Percentiles rank a stretch among this genome's conserved stretches.
Evolutionary conservation across 1,140 invertebrate species (phyloP).

Genomic region (Mamestra configurata): DNA sequence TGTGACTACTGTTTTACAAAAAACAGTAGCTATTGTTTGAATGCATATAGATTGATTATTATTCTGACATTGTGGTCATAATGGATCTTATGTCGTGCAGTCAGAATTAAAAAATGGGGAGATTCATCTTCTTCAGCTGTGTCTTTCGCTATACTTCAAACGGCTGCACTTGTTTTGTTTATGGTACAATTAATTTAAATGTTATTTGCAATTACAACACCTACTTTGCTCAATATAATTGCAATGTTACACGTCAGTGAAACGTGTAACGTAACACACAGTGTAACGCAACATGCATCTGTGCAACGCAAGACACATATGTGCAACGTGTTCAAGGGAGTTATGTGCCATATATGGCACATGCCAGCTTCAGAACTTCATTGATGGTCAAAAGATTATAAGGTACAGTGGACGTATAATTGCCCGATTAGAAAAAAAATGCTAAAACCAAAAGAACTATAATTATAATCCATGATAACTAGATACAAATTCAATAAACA

Average conservation of each 20-base stretch:
- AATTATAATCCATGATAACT: no score
- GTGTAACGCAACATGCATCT: not conserved
- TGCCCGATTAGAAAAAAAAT: no score
- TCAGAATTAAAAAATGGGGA: not conserved
- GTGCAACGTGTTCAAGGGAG: not conserved
- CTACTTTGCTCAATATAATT: not conserved
- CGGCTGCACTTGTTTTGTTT: not conserved
- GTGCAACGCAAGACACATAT: not conserved
- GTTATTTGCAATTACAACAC: not conserved
- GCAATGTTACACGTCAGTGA: not conserved
- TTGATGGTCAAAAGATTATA: no score
- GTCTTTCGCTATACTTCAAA: not conserved
- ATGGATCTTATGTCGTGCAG: constrained; percentile 13
- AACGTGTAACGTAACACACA: not conserved
- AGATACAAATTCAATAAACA: not conserved
- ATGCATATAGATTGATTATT: constrained; percentile 56
- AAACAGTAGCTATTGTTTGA: constrained; percentile 54
- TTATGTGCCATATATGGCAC: no score
- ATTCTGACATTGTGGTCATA: constrained; percentile 46
- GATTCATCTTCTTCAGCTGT: not conserved
- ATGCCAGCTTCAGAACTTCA: no score
- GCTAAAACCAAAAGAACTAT: no score
- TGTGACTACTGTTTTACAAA: constrained; percentile 61
- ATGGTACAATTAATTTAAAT: not conserved
- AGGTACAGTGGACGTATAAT: no score